Evolutionary conservation across 2,888 invertebrate species (phyloP).

Genomic region (Clostera curtula): DNA sequence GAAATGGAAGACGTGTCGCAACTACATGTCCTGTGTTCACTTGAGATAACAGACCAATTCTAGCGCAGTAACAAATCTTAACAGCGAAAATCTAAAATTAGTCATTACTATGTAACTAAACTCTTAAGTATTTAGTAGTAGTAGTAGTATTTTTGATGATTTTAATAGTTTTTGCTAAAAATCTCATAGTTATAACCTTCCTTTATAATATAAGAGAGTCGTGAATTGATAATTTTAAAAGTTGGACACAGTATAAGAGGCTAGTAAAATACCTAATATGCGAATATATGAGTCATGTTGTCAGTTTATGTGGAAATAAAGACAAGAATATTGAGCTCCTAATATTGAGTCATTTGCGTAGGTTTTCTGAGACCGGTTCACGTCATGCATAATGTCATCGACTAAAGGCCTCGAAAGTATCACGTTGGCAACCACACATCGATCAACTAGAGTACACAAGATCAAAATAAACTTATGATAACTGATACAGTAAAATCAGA

Average conservation of each 20-base stretch:
- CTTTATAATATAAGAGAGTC: background rate
- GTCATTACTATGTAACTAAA: too few species aligned
- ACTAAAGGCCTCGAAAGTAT: conserved; percentile 27
- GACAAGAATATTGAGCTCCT: conserved; percentile 1
- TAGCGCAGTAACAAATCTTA: background rate
- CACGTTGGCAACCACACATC: conserved; percentile 28
- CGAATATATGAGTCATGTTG: too few species aligned
- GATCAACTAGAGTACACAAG: conserved; percentile 41
- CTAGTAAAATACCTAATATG: too few species aligned
- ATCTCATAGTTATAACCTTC: too few species aligned
- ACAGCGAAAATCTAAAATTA: background rate
- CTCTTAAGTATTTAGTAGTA: too few species aligned
- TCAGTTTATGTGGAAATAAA: background rate
- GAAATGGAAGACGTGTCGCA: conserved; percentile 30
- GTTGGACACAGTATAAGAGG: background rate
- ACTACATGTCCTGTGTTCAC: conserved; percentile 23
- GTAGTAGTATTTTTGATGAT: too few species aligned
- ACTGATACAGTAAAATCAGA: conserved; percentile 13
- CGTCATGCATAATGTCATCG: conserved; percentile 26
- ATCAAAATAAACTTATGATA: conserved; percentile 33
- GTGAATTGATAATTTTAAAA: background rate
- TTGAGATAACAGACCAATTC: conserved; percentile 6
- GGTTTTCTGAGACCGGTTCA: conserved; percentile 22
- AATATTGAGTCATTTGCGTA: conserved; percentile 21
- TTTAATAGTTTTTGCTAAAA: too few species aligned